Evolutionary conservation across 2,888 invertebrate species (phyloP).

Genomic region (Malachius bipustulatus): DNA sequence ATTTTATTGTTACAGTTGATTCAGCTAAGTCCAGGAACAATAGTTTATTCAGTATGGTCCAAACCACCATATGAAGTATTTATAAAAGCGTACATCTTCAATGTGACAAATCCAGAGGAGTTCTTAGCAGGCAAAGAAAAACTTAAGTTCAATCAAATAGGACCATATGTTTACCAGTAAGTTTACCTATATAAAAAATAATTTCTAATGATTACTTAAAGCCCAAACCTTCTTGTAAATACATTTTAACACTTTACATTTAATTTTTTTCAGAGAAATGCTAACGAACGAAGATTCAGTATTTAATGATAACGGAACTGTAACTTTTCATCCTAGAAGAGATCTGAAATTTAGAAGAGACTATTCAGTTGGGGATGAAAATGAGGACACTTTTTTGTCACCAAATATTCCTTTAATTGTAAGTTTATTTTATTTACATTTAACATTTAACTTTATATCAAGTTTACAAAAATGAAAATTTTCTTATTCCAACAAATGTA

Average conservation of each 20-base stretch:
- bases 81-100: conserved; percentile 60
- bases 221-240: too few species aligned
- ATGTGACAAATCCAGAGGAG: conserved; percentile 62
- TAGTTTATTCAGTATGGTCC: conserved; percentile 49
- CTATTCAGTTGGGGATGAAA: conserved; percentile 52
- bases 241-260: too few species aligned
- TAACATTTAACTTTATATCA: too few species aligned
- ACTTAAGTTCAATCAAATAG: conserved; percentile 57
- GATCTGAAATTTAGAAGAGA: conserved; percentile 48
- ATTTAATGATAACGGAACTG: conserved; percentile 51
- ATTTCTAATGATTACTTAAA: too few species aligned
- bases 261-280: conserved; percentile 46
- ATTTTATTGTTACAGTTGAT: conserved; percentile 24
- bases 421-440: too few species aligned
- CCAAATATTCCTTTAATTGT: conserved; percentile 64
- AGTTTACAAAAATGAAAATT: too few species aligned
- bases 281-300: conserved; percentile 54
- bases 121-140: conserved; percentile 56
- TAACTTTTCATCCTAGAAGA: conserved; percentile 52
- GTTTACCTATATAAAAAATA: conserved; percentile 24
- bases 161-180: conserved; percentile 76
- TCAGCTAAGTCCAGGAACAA: conserved; percentile 36
- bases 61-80: conserved; percentile 54
- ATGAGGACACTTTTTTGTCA: conserved; percentile 46
- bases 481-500: too few species aligned